Base-by-base conservation (phyloP, 2,797 vertebrate genomes). In the Macroramphosus scolopax region DNA sequence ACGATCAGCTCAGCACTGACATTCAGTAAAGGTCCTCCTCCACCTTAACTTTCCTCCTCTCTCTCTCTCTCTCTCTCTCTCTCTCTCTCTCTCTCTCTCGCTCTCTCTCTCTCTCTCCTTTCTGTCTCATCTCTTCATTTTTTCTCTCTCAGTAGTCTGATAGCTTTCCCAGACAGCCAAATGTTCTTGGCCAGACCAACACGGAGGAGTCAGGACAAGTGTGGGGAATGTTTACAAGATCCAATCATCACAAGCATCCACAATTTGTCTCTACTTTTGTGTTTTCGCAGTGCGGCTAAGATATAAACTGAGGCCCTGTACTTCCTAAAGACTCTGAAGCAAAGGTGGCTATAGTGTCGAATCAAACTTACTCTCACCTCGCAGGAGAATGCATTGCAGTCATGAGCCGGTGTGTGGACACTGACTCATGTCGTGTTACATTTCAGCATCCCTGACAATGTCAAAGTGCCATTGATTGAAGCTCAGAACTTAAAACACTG, bases 111-210 rank as follows among this genome's bases (percentile, higher is more conserved):
- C 31, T 37, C 35, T 39, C 40, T 11, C 29, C 29, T 22, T 17
- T 44, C 42, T 17, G 18, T 65, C 50, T 69, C 53, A 42, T 35
- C 35, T 36, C 47, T 56, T 39, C 43, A 15, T 64, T 55, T 45
- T 47, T 48, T 26, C 24, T 56, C 51, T 67, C 47, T 57, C 51
- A 33, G 40, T 59, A 62, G 50, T 68, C 54, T 65, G 48, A 65
- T 65, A 68, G 58, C 45, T 68, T 66, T 58, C 47, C 41, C 45
- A 67, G 51, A 62, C 31, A 66, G 52, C 53, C 68, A 65, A 56
- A 50, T 69, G 48, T 60, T 75, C 67, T 67, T 63, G 56, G 61
- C 61, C 42, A 36, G 48, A 52, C 42, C 51, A 67, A n/a, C 48
- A 50, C 11, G 17, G 26, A 66, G 63, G 49, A 77, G 48, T 51